Conservation (phyloP, 2,888 invertebrate species). For the Latrodectus elegans region DNA sequence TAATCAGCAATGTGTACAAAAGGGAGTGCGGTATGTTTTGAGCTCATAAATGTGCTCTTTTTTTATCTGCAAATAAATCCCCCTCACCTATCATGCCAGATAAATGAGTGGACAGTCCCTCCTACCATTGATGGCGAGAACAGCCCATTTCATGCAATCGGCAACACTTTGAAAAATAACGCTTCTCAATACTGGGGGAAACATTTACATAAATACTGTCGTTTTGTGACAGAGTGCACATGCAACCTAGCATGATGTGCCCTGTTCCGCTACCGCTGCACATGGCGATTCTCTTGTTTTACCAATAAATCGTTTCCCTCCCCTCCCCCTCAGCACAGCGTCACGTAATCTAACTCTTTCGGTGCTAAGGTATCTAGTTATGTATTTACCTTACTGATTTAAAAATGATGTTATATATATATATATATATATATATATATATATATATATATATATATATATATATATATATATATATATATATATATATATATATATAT, state of each 20-base stretch:
- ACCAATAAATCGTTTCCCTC: constrained; percentile 56
- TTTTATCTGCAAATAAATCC: not conserved
- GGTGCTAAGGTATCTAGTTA: not conserved
- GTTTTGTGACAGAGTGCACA: constrained; percentile 42
- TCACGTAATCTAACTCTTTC: too few species aligned
- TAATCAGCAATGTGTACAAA: too few species aligned
- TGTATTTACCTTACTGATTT: not conserved
- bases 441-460: too few species aligned
- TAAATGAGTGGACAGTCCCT: constrained; percentile 20
- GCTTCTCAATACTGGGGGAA: constrained; percentile 29
- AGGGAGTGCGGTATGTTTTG: too few species aligned
- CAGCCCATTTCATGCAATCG: constrained; percentile 34
- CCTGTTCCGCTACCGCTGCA: constrained; percentile 28
- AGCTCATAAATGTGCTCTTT: too few species aligned
- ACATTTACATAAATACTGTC: constrained; percentile 67
- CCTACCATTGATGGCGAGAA: constrained; percentile 9
- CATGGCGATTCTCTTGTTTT: constrained; percentile 33
- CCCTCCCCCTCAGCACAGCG: not conserved
- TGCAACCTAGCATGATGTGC: constrained; percentile 62
- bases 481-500: too few species aligned
- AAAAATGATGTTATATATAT: not conserved
- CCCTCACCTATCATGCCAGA: not conserved
- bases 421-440: too few species aligned
- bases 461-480: too few species aligned
- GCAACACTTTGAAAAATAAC: constrained; percentile 48